Base-by-base conservation (phyloP, 2,113 vertebrate species). In the Scomber scombrus region DNA sequence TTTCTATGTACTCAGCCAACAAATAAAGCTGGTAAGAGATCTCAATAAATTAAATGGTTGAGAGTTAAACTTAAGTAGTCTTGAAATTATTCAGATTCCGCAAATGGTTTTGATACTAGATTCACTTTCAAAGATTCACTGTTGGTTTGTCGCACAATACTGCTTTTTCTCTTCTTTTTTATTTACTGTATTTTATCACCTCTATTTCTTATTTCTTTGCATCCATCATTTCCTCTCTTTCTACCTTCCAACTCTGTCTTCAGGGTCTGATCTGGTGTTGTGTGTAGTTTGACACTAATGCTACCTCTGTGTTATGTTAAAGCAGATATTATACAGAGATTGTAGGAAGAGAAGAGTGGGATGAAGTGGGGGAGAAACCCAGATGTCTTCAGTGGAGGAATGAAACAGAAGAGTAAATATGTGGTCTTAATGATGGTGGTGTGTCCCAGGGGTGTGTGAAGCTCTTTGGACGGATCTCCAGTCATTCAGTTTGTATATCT, bases 381-480 rank as follows among this genome's bases (percentile, higher is more conserved):
- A 87, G 78, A 78, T 90, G 86, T 77, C 47, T 29, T 45, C 26
- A 26, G 16, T 58, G 62, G 29, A 68, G 34, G 62, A 74, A 60
- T 78, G 69, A 75, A 26, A 62, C 52, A 23, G 63, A 81, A 63
- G 56, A 67, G 51, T 54, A 9, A 68, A 71, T 75, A 61, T 68
- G 49, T 69, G 50, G 52, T 58, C 64, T 62, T 88, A 84, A 81
- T 85, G 61, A 78, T 61, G 65, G 63, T 77, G 78, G 67, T 87
- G 75, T 86, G 70, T 73, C 71, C 64, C 45, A 72, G 70, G n/a
- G 49, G 19, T 74, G 47, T 71, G 52, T 50, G 14, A 34, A 77
- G 47, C 29, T 31, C 72, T 19, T 0, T 50, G 34, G n/a, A n/a
- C 11, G 16, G 49, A 67, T n/a, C 14, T 78, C 13, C 11, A 40